Percentiles rank a stretch among this genome's conserved stretches.
These are phyloP conservation scores for Nephotettix cincticeps DNA, from an alignment of 1,140 invertebrate genomes.

Conservation along the genomic window DNA sequence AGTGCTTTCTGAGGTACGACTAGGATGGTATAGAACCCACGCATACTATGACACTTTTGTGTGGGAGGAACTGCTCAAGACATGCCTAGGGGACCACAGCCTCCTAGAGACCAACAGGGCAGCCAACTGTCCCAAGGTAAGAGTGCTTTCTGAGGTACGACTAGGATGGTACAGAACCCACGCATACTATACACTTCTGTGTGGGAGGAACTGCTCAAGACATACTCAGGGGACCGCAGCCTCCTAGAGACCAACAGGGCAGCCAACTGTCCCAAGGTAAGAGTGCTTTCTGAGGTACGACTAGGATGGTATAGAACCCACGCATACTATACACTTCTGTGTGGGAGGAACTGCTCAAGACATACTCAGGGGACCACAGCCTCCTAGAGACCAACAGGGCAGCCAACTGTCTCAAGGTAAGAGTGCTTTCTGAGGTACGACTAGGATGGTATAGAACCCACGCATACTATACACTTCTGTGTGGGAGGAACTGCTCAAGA, in stretches of 20 bases:
- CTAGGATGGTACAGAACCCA: too few species aligned
- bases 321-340: constrained; percentile 86
- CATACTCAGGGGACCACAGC: constrained; percentile 63
- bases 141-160: too few species aligned
- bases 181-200: too few species aligned
- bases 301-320: constrained; percentile 79
- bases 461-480: constrained; percentile 84
- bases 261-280: too few species aligned
- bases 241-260: too few species aligned
- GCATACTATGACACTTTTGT: constrained; percentile 86
- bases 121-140: constrained; percentile 63
- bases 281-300: constrained; percentile 71
- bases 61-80: constrained; percentile 80
- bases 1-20: constrained; percentile 67
- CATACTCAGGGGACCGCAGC: too few species aligned
- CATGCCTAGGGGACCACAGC: constrained; percentile 63
- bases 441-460: constrained; percentile 81
- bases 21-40: constrained; percentile 79
- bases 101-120: constrained; percentile 66
- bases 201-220: too few species aligned
- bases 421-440: constrained; percentile 69
- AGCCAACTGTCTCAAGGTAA: constrained; percentile 64
- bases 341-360: constrained; percentile 80
- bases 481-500: constrained; percentile 80
- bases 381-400: constrained; percentile 66